phyloP scores from a whole-genome alignment of 2,797 vertebrate genomes.

The Muscicapa comitata region DNA sequence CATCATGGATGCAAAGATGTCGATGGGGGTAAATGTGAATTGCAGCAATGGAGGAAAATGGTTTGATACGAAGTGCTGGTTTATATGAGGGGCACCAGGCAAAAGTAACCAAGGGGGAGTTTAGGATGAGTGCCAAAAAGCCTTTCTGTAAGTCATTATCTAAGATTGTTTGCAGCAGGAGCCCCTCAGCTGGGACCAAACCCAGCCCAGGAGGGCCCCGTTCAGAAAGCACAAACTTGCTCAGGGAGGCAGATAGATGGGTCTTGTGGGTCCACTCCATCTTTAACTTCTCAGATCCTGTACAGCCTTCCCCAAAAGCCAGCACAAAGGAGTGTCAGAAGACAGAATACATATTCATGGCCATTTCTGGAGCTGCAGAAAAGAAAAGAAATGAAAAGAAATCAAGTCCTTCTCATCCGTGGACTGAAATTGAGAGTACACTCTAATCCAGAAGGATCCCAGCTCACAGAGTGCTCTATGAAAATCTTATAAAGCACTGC shows the following conservation, averaged over 20 bases:
- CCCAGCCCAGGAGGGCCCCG: fast-evolving
- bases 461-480: constrained; percentile 50
- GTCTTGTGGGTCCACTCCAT: not conserved
- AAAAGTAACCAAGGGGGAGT: not conserved
- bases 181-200: not conserved
- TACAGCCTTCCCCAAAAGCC: not conserved
- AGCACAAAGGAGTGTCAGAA: not conserved
- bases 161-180: not conserved
- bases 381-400: constrained; percentile 48
- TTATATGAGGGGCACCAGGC: not conserved
- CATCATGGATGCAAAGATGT: fast-evolving
- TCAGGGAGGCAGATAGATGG: not conserved
- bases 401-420: constrained; percentile 43
- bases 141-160: not conserved
- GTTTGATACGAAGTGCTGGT: not conserved
- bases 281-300: not conserved
- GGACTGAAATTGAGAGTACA: constrained; percentile 62
- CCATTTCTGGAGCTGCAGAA: constrained; percentile 24
- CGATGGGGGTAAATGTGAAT: not conserved
- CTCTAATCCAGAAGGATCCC: constrained; percentile 45
- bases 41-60: not conserved
- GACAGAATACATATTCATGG: constrained; percentile 37
- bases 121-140: not conserved
- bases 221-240: not conserved
- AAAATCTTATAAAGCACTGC: constrained; percentile 62